These are phyloP conservation scores for Zoanthus gigantus DNA, from an alignment of 92 coral and sea anemone species.

Conservation along the genomic window DNA sequence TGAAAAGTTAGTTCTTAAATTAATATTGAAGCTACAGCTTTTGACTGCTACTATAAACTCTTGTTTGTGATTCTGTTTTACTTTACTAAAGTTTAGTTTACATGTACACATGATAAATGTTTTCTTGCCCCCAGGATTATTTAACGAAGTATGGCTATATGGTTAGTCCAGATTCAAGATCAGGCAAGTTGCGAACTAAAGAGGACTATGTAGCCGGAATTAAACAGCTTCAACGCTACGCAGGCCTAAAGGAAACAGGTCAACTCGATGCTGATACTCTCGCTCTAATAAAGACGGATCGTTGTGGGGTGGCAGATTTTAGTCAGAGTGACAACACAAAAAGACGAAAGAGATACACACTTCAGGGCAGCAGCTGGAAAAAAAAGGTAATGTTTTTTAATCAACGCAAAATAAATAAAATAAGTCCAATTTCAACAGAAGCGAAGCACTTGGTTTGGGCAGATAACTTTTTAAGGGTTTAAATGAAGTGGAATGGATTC, in stretches of 20 bases:
- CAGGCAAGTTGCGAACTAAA: slow-evolving; percentile 51
- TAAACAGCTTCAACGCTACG: slow-evolving; percentile 58
- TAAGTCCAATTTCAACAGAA: no score
- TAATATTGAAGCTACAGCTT: background rate
- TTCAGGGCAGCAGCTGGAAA: slow-evolving; percentile 66
- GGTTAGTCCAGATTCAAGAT: slow-evolving; percentile 8
- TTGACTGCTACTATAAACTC: background rate
- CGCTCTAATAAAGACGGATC: slow-evolving; percentile 48
- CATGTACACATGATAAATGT: background rate
- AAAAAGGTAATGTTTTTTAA: slow-evolving; percentile 4
- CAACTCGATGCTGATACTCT: slow-evolving; percentile 36
- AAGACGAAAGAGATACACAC: slow-evolving; percentile 60
- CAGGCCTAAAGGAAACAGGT: slow-evolving; percentile 68
- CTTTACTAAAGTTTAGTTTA: background rate
- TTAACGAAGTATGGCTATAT: slow-evolving; percentile 61
- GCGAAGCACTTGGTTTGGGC: no score
- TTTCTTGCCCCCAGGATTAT: slow-evolving; percentile 35
- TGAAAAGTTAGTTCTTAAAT: background rate
- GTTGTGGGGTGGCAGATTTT: slow-evolving; percentile 71
- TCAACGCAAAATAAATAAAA: no score
- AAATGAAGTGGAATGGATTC: no score
- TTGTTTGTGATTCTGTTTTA: background rate
- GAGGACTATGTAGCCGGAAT: slow-evolving; percentile 50
- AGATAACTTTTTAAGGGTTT: no score
- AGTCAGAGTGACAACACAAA: slow-evolving; percentile 44